A percentile compares a stretch with the other conserved stretches of the same genome.
Conservation (phyloP, 2,888 invertebrate genomes). For the Drosophila rellima region DNA sequence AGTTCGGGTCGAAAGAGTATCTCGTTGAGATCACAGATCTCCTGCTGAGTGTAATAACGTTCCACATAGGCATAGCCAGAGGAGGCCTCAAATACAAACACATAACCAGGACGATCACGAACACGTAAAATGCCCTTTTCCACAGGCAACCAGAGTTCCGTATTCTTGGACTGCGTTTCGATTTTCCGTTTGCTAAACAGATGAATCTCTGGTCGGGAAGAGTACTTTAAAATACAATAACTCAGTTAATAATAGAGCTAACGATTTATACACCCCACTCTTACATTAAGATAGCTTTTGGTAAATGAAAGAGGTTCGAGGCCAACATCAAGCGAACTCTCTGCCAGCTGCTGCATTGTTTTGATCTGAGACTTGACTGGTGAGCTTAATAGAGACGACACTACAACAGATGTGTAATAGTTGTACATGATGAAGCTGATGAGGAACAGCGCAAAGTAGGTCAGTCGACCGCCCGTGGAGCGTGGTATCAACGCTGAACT, state of each 20-base stretch:
- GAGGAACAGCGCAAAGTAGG: conserved; percentile 73
- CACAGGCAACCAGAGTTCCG: conserved; percentile 73
- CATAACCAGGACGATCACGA: conserved; percentile 81
- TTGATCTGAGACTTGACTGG: conserved; percentile 87
- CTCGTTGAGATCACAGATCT: conserved; percentile 85
- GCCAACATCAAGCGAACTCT: conserved; percentile 87
- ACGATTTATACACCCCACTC: conserved; percentile 15
- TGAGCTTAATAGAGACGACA: conserved; percentile 88
- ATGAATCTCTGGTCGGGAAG: conserved; percentile 68
- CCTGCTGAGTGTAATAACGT: conserved; percentile 71
- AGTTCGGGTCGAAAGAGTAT: conserved; percentile 76
- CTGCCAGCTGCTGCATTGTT: conserved; percentile 86
- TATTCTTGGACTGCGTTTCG: conserved; percentile 53
- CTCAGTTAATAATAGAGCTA: neutral
- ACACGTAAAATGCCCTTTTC: conserved; percentile 78
- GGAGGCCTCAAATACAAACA: conserved; percentile 77
- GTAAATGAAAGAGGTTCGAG: conserved; percentile 86
- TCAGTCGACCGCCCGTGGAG: conserved; percentile 85
- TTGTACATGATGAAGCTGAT: conserved; percentile 87
- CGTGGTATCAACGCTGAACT: conserved; percentile 85
- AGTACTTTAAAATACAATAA: conserved; percentile 41
- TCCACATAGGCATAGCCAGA: conserved; percentile 78
- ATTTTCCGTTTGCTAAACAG: conserved; percentile 68
- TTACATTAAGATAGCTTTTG: conserved; percentile 79
- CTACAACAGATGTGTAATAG: conserved; percentile 89